Evolutionary conservation across 1,140 invertebrate species (phyloP).

Genomic region (Wasmannia auropunctata): DNA sequence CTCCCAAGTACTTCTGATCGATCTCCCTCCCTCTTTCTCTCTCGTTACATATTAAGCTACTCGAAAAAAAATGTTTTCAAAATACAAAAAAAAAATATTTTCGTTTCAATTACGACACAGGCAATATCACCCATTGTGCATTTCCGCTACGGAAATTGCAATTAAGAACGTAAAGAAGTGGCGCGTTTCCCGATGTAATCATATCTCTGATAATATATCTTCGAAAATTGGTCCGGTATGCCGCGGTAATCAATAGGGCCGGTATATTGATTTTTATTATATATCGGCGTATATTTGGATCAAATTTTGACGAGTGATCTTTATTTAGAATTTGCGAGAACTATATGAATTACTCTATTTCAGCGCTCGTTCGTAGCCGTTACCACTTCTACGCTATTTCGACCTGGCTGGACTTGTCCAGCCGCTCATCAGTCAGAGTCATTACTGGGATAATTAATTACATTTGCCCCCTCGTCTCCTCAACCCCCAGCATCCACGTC

Average conservation of each 20-base stretch:
- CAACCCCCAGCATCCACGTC: conserved; percentile 72
- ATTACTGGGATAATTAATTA: conserved; percentile 87
- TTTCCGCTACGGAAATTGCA: conserved; percentile 22
- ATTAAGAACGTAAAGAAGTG: conserved; percentile 42
- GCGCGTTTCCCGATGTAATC: neutral
- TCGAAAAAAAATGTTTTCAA: conserved; percentile 26
- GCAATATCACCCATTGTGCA: conserved; percentile 14
- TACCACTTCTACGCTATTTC: conserved; percentile 82
- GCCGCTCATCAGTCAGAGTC: conserved; percentile 86
- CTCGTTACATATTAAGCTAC: conserved; percentile 8
- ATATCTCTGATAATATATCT: conserved; percentile 18
- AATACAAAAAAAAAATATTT: neutral
- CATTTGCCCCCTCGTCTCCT: conserved; percentile 84
- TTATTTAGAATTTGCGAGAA: conserved; percentile 10
- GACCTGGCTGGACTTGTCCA: conserved; percentile 85
- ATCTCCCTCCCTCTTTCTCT: neutral
- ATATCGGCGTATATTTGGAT: neutral
- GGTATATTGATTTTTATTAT: neutral
- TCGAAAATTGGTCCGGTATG: conserved; percentile 3
- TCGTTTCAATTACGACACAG: conserved; percentile 5
- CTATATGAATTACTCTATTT: conserved; percentile 19
- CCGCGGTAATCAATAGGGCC: neutral
- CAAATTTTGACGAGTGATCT: conserved; percentile 11
- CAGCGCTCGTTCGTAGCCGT: conserved; percentile 78
- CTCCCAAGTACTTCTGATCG: conserved; percentile 27